Conservation (phyloP, 2,113 vertebrate species). For the Elephantulus edwardii region DNA sequence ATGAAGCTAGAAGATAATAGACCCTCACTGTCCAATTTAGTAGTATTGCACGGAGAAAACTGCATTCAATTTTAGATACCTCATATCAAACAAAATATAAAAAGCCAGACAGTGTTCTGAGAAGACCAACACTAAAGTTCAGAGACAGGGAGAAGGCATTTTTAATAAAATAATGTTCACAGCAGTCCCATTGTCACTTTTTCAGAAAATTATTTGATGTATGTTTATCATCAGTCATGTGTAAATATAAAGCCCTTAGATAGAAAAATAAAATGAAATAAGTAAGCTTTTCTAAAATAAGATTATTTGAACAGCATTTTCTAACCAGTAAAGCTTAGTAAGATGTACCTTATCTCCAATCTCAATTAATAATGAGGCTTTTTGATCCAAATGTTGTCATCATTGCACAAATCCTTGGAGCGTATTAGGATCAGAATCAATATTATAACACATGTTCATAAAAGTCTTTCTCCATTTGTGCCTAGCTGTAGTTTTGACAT, state of each 20-base stretch:
- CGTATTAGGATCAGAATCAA: not conserved
- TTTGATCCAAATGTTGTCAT: not conserved
- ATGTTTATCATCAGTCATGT: not conserved
- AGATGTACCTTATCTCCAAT: not conserved
- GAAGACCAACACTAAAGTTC: not conserved
- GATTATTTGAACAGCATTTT: constrained; percentile 7
- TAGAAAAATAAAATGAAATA: not conserved
- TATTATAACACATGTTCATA: not conserved
- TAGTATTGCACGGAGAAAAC: not conserved
- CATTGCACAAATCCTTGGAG: not conserved
- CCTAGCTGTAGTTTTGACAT: not conserved
- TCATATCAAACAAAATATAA: constrained; percentile 52
- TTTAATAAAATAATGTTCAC: constrained; percentile 20
- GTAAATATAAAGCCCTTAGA: not conserved
- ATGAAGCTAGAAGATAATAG: constrained; percentile 10
- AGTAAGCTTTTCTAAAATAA: constrained; percentile 19
- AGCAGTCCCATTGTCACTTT: not conserved
- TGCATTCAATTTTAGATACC: constrained; percentile 4
- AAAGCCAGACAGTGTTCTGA: not conserved
- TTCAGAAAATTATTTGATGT: not conserved
- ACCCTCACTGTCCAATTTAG: not conserved
- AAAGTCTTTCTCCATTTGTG: not conserved
- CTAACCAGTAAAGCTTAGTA: not conserved
- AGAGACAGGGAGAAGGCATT: not conserved
- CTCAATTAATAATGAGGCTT: not conserved